Conservation (phyloP, 2,797 vertebrate genomes). For the Acestrorhynchus altus region DNA sequence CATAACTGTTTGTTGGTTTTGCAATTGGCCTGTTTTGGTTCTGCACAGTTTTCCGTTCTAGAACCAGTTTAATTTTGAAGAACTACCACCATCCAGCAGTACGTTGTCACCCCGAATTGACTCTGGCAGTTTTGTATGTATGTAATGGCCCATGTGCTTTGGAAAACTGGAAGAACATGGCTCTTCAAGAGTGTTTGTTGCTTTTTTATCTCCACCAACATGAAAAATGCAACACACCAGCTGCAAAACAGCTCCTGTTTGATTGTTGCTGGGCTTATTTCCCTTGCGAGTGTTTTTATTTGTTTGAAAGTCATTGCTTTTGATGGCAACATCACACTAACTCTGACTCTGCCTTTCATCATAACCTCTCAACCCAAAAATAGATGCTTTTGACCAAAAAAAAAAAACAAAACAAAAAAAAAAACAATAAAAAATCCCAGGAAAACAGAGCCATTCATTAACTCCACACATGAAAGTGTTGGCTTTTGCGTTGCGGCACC, state of each 20-base stretch:
- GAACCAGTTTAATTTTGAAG: background rate
- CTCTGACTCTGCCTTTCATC: slow-evolving; percentile 12
- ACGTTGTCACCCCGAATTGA: background rate
- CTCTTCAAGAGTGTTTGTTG: background rate
- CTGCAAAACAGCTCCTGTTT: background rate
- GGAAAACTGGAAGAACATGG: background rate
- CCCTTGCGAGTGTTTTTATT: slow-evolving; percentile 1
- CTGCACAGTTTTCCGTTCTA: too few species aligned
- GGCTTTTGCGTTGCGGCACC: background rate
- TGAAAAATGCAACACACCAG: background rate
- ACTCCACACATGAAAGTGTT: background rate
- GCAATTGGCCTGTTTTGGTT: too few species aligned
- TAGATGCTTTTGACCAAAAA: background rate
- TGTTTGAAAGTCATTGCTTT: slow-evolving; percentile 27
- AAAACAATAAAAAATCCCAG: too few species aligned
- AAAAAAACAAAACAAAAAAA: too few species aligned
- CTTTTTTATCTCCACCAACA: background rate
- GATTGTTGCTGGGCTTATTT: background rate
- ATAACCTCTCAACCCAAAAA: slow-evolving; percentile 16
- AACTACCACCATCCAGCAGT: background rate
- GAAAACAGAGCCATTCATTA: background rate
- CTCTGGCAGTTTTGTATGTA: background rate
- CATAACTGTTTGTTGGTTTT: too few species aligned
- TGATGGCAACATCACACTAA: background rate
- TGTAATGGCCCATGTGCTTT: background rate